Base-by-base conservation (phyloP, 2,888 invertebrate genomes). In the Chouioia cunea region DNA sequence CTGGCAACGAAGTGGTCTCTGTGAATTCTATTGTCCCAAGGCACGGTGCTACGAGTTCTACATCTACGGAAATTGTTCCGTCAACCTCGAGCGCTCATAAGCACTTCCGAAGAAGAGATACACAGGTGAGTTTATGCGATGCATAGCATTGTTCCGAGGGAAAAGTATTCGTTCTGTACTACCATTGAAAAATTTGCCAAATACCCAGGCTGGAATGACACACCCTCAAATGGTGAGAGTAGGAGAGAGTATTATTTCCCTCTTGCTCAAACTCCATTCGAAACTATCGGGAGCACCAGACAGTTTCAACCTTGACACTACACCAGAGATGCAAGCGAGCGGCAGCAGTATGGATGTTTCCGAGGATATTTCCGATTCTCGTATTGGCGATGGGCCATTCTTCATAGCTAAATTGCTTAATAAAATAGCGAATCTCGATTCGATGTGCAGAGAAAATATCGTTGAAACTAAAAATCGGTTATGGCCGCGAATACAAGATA, bases 201-300 rank as follows among this genome's bases (percentile, higher is more conserved):
- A 27, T 65, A 70, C 71, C 18, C 64, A 82, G 83, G 72, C 73
- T 53, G 78, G 80, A 43, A 73, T 79, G 18, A 71, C 79, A 23
- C 82, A 83, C 66, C 79, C 82, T 2, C 80, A 82, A 58, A 77
- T 89, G 47, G 88, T 93, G 15, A 88, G 90, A 27, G 89, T 95
- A 65, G 93, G 94, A 79, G 96, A 96, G 85, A 97, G 96, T 73
- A 93, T 98, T 74, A 91, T 98, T 77, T 96, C 97, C 0, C 87
- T 97, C 62, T 87, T 98, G 53, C 87, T 97, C 64, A 96, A 95
- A 83, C 88, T 97, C 15, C 97, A 98, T 86, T 94, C 95, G 2
- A 96, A 97, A 82, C 87, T 97, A 50, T 93, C 94, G 0, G 95
- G 94, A 0, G 87, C 90, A 14, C 90, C 94, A 10, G 95, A 96